Evolutionary conservation across 2,888 invertebrate species (phyloP), one percentile per base, ranked within the genome.

Genomic region (Carcina quercana): DNA sequence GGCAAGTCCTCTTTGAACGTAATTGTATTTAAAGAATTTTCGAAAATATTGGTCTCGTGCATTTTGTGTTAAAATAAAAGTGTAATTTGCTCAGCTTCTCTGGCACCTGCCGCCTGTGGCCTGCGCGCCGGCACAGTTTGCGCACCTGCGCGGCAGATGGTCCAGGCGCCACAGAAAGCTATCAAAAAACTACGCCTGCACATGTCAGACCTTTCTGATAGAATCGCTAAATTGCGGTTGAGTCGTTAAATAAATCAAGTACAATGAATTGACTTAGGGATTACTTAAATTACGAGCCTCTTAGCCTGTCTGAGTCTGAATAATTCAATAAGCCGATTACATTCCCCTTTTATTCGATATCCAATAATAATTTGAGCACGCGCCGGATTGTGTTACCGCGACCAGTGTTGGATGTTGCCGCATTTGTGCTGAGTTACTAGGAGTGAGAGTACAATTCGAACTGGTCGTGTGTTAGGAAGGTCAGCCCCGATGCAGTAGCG

Each of bases 101-200:
- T 15, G 32, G 29, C 56, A 58, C 55, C 57, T 44, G 44, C 42
- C 49, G 42, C 45, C 5, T 7, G 5, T 5, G 5, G 17, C 17
- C 17, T 17, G 17, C 17, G 5, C 47, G 41, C 47, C 48, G 43
- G 48, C 46, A 36, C 35, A 20, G 30, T n/a, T n/a, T n/a, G 24
- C 24, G 12, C 24, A 24, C 12, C 10, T 6, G 31, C 34, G 38
- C 44, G 60, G 54, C 80, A 78, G 76, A 75, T 80, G 80, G 56
- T 53, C 42, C 42, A 45, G 45, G 27, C 45, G 42, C 47, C 39
- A 40, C 42, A 35, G 38, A 40, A 34, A 32, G 37, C 35, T 36
- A 22, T 32, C 15, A 27, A 11, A 6, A 4, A 5, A 39, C 34
- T 34, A 39, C 40, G 34, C n/a, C 21, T 22, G 27, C 19, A 11